Evolutionary conservation across 1,140 invertebrate species (phyloP), one percentile per base, ranked within the genome.

Genomic region (Cherax destructor): DNA sequence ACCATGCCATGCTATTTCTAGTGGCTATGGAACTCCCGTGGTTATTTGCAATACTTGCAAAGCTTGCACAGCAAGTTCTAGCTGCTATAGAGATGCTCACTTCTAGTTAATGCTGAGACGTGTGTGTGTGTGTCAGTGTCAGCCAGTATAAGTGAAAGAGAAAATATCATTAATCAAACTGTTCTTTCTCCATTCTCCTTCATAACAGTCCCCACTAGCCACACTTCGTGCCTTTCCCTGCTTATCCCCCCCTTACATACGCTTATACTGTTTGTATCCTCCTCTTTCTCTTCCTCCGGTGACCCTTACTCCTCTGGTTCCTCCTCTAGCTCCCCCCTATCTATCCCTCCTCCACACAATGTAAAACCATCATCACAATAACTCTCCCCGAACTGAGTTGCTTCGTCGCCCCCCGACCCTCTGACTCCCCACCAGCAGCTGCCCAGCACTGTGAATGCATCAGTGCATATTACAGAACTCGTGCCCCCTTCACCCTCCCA

Each of bases 391-490:
- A 16, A 13, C 61, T 16, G 16, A 21, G 61, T 65, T 18, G 61
- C 18, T 5, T 65, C 16, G 61, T 65, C 11, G 61, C 18, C 61
- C 61, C 52, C 52, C 52, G 52, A 7, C 30, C 30, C 30, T n/a
- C 52, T 3, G 7, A 7, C 52, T 56, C 52, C 18, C 50, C 50
- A 3, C 21, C 78, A 80, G 84, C 85, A 59, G 85, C 74, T 77
- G 74, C 21, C 52, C 11, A 13, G 11, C 52, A 16, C 56, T 24
- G 85, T 87, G 72, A 30, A 79, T 79, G 85, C 74, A 50, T 41
- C 72, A 77, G 85, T 52, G 76, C 85, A 87, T 77, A 87, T 87
- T 87, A 87, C 85, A 47, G 16, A 30, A 65, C 85, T 61, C 85
- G 85, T 87, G 85, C 50, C 76, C 69, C 52, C 85, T 41, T 76